A percentile compares a stretch with the other conserved stretches of the same genome.
These are phyloP conservation scores for Pseudachorutes palmiensis DNA, from an alignment of 1,140 invertebrate species.

Conservation along the genomic window DNA sequence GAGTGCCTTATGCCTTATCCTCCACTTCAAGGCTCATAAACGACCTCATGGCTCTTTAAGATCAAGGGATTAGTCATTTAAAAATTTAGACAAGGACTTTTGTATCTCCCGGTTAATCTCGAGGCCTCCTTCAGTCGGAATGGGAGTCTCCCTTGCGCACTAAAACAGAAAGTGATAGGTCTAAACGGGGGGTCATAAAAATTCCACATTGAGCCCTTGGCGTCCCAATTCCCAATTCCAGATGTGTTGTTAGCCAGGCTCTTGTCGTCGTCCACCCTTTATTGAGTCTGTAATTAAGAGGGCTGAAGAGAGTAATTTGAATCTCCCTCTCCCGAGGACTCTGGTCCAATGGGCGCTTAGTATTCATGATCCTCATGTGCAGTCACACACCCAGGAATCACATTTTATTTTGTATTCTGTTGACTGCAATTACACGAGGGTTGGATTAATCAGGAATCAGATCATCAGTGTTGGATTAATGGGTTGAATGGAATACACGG, in stretches of 20 bases:
- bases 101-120: not conserved
- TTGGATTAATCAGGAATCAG: not conserved
- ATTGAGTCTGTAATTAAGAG: not conserved
- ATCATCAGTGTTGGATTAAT: not conserved
- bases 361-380: too few species aligned
- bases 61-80: slow-evolving; percentile 2
- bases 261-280: too few species aligned
- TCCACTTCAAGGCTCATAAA: not conserved
- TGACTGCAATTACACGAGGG: not conserved
- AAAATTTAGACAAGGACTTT: slow-evolving; percentile 3
- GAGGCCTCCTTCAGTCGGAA: too few species aligned
- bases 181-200: not conserved
- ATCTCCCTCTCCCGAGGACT: not conserved
- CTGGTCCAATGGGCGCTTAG: too few species aligned
- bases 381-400: too few species aligned
- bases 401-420: not conserved
- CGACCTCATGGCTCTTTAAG: slow-evolving; percentile 1
- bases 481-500: not conserved
- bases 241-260: not conserved
- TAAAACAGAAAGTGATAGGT: not conserved
- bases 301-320: not conserved
- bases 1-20: not conserved
- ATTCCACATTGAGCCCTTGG: not conserved
- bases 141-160: not conserved
- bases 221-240: not conserved